Evolutionary conservation across 2,888 invertebrate genomes (phyloP), one percentile per base, ranked within the genome.

Genomic region (Nudaria mundana): DNA sequence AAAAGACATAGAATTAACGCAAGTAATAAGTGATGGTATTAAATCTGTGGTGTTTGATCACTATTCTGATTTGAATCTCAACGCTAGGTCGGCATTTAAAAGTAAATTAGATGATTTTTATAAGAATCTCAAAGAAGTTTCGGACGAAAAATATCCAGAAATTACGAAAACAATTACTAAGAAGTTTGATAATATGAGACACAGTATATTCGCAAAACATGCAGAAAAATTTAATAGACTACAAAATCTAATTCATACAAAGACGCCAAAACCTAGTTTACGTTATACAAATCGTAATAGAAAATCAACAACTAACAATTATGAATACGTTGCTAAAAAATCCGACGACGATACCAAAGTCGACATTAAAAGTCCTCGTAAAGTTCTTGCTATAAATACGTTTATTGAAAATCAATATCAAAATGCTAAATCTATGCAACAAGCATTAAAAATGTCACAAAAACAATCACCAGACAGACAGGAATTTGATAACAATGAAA

Each of bases 1-100:
- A 14, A 14, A 11, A 4, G 54, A 54, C 12, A 22, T 52, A 0
- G 41, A 69, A 12, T 36, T 78, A 3, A 40, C 51, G 3, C 32
- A 55, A 18, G 40, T 72, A 2, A 35, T 78, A 0, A 57, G 49
- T 38, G 40, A 55, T 3, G 66, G 61, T 0, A 32, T 79, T 1
- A 47, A 63, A 16, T 48, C 42, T 10, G 11, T 70, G 0, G n/a
- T 78, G 2, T 67, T 71, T 26, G 69, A 76, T 43, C 66, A 76
- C 35, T 71, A 67, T 41, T 61, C 67, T 1, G 51, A 53, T 13
- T 46, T 76, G 0, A 62, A 61, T 8, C n/a, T 20, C 0, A 56
- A 66, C 2, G 65, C 59, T 1, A 57, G 64, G 11, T 42, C 33
- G 30, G 62, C 63, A 20, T 43, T 67, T 1, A 66, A 55, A 33